A percentile compares a stretch with the other conserved stretches of the same genome.
Evolutionary conservation across 2,113 vertebrate species (phyloP).

Genomic region (Platichthys stellatus): DNA sequence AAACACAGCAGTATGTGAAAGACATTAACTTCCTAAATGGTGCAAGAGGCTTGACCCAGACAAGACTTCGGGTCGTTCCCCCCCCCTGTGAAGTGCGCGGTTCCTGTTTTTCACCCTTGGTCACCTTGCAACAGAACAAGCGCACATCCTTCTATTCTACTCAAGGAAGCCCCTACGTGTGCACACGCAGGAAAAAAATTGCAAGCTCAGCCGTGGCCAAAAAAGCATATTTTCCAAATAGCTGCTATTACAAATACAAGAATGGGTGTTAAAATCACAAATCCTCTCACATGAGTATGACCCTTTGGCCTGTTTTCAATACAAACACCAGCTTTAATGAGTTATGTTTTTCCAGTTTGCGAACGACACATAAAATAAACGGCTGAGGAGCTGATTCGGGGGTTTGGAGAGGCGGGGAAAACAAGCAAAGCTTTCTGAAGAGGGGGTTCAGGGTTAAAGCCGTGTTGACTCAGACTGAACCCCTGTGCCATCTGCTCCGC

Average conservation of each 20-base stretch:
- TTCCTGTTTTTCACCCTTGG: constrained; percentile 81
- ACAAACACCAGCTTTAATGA: constrained; percentile 15
- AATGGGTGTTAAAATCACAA: neutral
- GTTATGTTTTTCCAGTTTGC: constrained; percentile 29
- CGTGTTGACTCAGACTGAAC: constrained; percentile 53
- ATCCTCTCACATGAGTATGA: neutral
- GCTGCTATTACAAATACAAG: constrained; percentile 12
- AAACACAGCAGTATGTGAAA: constrained; percentile 56
- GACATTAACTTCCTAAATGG: constrained; percentile 55
- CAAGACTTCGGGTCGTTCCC: constrained; percentile 57
- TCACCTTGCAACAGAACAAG: constrained; percentile 69
- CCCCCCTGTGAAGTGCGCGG: constrained; percentile 51
- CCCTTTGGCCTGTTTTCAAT: constrained; percentile 26
- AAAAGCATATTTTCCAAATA: constrained; percentile 44
- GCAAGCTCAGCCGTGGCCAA: constrained; percentile 57
- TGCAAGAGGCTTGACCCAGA: constrained; percentile 54
- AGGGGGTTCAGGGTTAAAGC: constrained; percentile 22
- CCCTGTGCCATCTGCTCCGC: constrained; percentile 41
- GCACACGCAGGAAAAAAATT: constrained; percentile 60
- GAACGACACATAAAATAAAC: constrained; percentile 43
- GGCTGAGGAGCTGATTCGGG: constrained; percentile 30
- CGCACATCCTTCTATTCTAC: constrained; percentile 84
- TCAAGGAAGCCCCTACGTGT: constrained; percentile 73
- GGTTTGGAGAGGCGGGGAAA: neutral
- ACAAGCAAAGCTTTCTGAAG: constrained; percentile 21